phyloP scores from a whole-genome alignment of 2,888 invertebrate genomes.

The Anorthoa munda region DNA sequence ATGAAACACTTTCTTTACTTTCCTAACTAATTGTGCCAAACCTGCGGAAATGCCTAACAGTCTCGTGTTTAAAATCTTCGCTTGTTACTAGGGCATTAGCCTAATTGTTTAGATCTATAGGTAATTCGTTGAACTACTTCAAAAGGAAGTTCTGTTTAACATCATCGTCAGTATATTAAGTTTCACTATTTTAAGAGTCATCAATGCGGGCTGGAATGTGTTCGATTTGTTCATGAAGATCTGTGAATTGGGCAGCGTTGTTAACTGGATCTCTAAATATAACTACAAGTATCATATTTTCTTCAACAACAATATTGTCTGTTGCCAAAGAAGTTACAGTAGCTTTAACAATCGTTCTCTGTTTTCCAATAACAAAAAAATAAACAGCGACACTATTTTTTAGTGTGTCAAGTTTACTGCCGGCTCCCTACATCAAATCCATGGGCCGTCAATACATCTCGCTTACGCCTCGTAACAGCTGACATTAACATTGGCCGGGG shows the following conservation, averaged over 20 bases:
- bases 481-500: slow-evolving; percentile 85
- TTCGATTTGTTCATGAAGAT: slow-evolving; percentile 30
- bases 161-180: slow-evolving; percentile 52
- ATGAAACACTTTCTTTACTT: slow-evolving; percentile 75
- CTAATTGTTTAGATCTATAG: slow-evolving; percentile 56
- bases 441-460: slow-evolving; percentile 69
- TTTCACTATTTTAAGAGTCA: slow-evolving; percentile 53
- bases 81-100: slow-evolving; percentile 51
- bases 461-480: slow-evolving; percentile 74
- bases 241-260: slow-evolving; percentile 3
- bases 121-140: slow-evolving; percentile 46
- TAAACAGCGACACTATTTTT: slow-evolving; percentile 15
- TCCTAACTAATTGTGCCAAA: slow-evolving; percentile 69
- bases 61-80: slow-evolving; percentile 30
- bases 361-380: not conserved
- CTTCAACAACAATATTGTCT: not conserved
- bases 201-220: slow-evolving; percentile 27
- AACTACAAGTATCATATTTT: not conserved
- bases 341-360: not conserved
- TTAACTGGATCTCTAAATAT: not conserved
- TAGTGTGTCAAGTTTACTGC: slow-evolving; percentile 42
- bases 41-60: slow-evolving; percentile 38
- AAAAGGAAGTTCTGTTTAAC: slow-evolving; percentile 58
- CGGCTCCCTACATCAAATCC: slow-evolving; percentile 53
- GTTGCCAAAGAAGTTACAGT: not conserved